Evolutionary conservation across 2,888 invertebrate species (phyloP), one percentile per base, ranked within the genome.

Genomic region (Polymixis flavicincta): DNA sequence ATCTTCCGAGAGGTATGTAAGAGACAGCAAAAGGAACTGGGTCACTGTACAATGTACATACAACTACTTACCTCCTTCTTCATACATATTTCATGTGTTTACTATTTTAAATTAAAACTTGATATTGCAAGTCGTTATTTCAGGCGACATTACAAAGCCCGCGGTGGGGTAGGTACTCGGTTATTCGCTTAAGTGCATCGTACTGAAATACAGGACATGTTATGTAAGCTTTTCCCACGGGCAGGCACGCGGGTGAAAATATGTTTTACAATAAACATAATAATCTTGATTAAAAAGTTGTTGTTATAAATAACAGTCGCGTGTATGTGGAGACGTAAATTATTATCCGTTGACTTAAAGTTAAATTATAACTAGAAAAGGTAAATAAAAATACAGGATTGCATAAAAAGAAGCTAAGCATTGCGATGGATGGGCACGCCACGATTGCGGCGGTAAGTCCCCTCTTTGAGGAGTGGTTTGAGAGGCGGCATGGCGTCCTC

Each of bases 111-210:
- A 76, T 70, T 72, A 70, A 81, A 80, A 82, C 50, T 55, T 81
- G 52, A 85, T 81, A 83, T 73, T 60, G 55, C 67, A 54, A 73
- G 82, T 73, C 76, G 72, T 70, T 76, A 73, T 81, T 83, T 81
- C 57, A 60, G 55, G 72, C 69, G 60, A 76, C 70, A 57, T 55
- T 57, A 81, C 65, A 84, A 84, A 76, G 67, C 72, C 45, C 25
- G 60, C n/a, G 52, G 71, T 80, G 13, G 8, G 54, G 75, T 70
- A 52, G 59, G 52, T 65, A 55, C 66, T 32, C 70, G 55, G 70
- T 73, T 85, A 85, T 85, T 76, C 82, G 85, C 67, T 76, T 61
- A 83, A 76, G 77, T 81, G 85, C 85, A 84, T 11, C 22, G 55
- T 25, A 28, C 67, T 81, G 72, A 68, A 85, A 83, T 76, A 83